phyloP scores from a whole-genome alignment of 2,888 invertebrate species.

The Hypercompe scribonia region DNA sequence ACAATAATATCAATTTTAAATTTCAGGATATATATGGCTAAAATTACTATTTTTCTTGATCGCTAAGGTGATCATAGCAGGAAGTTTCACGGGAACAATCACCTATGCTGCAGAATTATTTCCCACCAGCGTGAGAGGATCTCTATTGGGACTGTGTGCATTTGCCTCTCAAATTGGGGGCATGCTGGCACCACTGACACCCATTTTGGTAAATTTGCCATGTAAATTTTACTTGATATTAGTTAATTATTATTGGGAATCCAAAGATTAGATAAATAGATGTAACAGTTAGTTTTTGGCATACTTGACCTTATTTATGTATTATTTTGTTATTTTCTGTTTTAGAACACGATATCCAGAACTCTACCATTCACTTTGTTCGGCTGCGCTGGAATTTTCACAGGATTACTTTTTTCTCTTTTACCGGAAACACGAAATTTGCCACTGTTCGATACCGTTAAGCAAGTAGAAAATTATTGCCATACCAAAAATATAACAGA shows the following conservation, averaged over 20 bases:
- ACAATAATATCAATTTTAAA: neutral
- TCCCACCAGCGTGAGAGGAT: constrained; percentile 88
- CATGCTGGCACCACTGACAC: constrained; percentile 88
- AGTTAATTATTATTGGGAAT: no score
- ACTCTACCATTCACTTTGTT: neutral
- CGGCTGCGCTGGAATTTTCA: constrained; percentile 1
- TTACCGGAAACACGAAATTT: constrained; percentile 3
- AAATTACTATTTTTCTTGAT: constrained; percentile 81
- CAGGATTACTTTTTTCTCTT: neutral
- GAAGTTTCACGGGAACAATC: constrained; percentile 87
- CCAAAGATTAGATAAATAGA: no score
- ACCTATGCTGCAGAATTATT: constrained; percentile 89
- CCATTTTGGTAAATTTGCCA: constrained; percentile 72
- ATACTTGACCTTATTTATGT: neutral
- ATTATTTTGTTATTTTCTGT: neutral
- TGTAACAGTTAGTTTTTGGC: neutral
- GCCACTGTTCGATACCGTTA: neutral
- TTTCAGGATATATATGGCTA: constrained; percentile 63
- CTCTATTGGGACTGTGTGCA: constrained; percentile 86
- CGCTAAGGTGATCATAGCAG: constrained; percentile 88
- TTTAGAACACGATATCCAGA: constrained; percentile 4
- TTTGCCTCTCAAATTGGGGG: constrained; percentile 88
- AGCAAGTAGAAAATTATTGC: neutral
- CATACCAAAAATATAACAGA: neutral
- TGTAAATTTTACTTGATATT: no score